Percentiles rank a stretch among this genome's conserved stretches.
These are phyloP conservation scores for Lordiphosa collinella DNA, from an alignment of 1,140 invertebrate genomes.

Conservation along the genomic window DNA sequence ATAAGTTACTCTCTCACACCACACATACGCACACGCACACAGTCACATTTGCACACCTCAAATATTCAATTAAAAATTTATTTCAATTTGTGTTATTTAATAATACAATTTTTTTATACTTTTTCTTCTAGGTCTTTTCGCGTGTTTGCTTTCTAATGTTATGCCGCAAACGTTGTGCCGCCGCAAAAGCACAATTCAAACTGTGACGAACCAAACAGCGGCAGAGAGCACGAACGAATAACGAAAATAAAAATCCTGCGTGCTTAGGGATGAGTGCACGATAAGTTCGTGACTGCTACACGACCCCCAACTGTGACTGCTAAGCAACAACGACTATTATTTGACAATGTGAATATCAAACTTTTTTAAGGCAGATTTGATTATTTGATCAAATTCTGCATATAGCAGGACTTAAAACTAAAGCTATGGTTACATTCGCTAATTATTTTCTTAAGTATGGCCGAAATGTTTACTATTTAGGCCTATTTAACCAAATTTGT, in stretches of 20 bases:
- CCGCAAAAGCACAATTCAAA: conserved; percentile 62
- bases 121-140: conserved; percentile 20
- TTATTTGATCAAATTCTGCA: too few relatives aligned
- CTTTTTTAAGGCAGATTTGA: too few relatives aligned
- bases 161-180: conserved; percentile 31
- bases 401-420: too few relatives aligned
- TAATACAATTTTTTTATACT: conserved; percentile 29
- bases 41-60: conserved; percentile 1
- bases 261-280: not conserved
- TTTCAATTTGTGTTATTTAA: conserved; percentile 10
- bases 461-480: too few relatives aligned
- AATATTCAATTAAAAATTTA: conserved; percentile 5
- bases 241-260: conserved; percentile 5
- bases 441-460: too few relatives aligned
- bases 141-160: conserved; percentile 35
- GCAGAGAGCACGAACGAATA: conserved; percentile 4
- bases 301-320: not conserved
- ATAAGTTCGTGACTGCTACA: not conserved
- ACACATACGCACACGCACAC: not conserved
- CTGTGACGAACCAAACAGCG: conserved; percentile 44
- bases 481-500: too few relatives aligned
- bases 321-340: not conserved
- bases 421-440: too few relatives aligned
- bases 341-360: not conserved
- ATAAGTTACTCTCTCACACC: conserved; percentile 20